A percentile compares a stretch with the other conserved stretches of the same genome.
Evolutionary conservation across 2,888 invertebrate genomes (phyloP).

Genomic region (Scrobipalpa costella): DNA sequence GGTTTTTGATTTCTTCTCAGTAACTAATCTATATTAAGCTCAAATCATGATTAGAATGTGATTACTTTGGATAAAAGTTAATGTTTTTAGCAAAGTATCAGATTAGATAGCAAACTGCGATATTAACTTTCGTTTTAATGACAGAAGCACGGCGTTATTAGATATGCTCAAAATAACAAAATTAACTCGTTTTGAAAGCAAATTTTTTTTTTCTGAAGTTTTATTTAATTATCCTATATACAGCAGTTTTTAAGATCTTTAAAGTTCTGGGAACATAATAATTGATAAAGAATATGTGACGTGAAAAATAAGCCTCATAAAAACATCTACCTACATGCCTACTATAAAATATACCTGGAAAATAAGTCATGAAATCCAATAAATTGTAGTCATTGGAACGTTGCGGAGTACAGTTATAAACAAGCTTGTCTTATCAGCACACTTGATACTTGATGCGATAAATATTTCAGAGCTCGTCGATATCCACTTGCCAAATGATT

Average conservation of each 20-base stretch:
- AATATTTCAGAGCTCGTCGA: slow-evolving; percentile 35
- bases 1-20: background rate
- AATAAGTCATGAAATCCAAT: background rate
- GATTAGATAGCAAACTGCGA: slow-evolving; percentile 4
- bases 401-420: background rate
- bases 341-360: background rate
- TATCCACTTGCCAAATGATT: slow-evolving; percentile 27
- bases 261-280: too few species aligned
- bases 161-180: background rate
- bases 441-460: slow-evolving; percentile 33
- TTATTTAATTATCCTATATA: too few species aligned
- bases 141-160: background rate
- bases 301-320: background rate
- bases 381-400: slow-evolving; percentile 10
- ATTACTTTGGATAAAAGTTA: slow-evolving; percentile 7
- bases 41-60: background rate
- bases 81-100: slow-evolving; percentile 4
- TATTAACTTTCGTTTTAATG: slow-evolving; percentile 6
- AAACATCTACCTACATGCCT: background rate
- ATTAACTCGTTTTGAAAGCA: background rate
- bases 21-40: slow-evolving; percentile 5
- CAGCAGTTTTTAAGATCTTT: too few species aligned
- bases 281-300: too few species aligned
- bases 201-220: too few species aligned
- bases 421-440: slow-evolving; percentile 22